Conservation (phyloP, 2,113 vertebrate species). For the Otocyon megalotis region DNA sequence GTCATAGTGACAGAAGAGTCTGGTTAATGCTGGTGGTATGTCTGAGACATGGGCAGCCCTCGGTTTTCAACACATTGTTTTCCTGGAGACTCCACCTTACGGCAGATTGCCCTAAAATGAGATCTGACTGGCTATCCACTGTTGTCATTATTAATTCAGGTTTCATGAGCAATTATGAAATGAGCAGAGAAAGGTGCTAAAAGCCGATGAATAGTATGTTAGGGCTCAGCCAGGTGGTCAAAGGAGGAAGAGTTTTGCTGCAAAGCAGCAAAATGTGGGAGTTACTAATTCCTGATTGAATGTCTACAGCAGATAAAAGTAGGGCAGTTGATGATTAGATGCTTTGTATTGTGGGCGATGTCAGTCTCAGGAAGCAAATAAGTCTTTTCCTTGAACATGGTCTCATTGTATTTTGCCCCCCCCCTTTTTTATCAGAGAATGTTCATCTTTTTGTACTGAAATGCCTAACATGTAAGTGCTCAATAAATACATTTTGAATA, state of each 20-base stretch:
- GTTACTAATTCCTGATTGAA: not conserved
- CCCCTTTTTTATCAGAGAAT: not conserved
- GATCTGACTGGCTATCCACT: not conserved
- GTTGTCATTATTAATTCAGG: slow-evolving; percentile 37
- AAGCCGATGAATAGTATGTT: not conserved
- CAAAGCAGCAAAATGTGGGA: not conserved
- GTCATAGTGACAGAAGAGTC: not conserved
- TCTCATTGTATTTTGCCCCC: not conserved
- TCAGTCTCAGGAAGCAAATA: not conserved
- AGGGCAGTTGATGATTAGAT: not conserved
- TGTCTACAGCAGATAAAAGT: not conserved
- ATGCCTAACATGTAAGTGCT: not conserved
- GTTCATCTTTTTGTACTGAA: not conserved
- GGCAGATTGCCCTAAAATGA: slow-evolving; percentile 32
- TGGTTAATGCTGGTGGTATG: not conserved
- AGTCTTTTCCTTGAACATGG: not conserved
- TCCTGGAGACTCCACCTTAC: not conserved
- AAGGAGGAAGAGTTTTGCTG: not conserved
- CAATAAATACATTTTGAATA: not conserved
- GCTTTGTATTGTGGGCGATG: not conserved
- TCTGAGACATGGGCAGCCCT: not conserved
- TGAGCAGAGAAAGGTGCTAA: not conserved
- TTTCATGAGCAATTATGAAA: slow-evolving; percentile 4
- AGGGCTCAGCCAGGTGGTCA: not conserved
- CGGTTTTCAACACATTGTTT: slow-evolving; percentile 1